Evolutionary conservation across 2,888 invertebrate species (phyloP).

Genomic region (Subacronicta megacephala): DNA sequence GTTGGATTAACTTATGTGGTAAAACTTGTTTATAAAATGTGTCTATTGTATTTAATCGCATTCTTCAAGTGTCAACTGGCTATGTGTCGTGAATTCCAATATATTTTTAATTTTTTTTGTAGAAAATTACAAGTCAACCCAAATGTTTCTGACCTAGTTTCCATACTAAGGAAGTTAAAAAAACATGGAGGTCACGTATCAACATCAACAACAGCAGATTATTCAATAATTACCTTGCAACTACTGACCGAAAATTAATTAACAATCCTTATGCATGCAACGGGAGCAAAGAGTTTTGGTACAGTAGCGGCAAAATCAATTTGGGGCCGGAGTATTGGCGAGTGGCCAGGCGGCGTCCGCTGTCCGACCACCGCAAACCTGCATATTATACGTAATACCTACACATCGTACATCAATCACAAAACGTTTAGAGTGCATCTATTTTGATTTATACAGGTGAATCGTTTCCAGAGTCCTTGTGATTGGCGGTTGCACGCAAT

Average conservation of each 20-base stretch:
- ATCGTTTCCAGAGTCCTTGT: constrained; percentile 54
- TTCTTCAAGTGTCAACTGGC: too few species aligned
- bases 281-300: constrained; percentile 77
- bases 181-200: constrained; percentile 2
- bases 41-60: constrained; percentile 4
- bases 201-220: constrained; percentile 25
- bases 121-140: too few species aligned
- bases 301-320: constrained; percentile 83
- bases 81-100: too few species aligned
- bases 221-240: constrained; percentile 35
- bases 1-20: constrained; percentile 1
- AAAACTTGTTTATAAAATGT: not conserved
- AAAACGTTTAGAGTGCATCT: constrained; percentile 63
- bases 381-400: constrained; percentile 68
- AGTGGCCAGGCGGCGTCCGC: constrained; percentile 72
- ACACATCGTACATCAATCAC: constrained; percentile 63
- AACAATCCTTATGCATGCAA: constrained; percentile 76
- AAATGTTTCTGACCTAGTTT: too few species aligned
- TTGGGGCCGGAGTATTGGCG: constrained; percentile 83
- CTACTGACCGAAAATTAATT: constrained; percentile 71
- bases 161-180: too few species aligned
- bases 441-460: constrained; percentile 62
- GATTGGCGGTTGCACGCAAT: constrained; percentile 46
- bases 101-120: too few species aligned
- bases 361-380: constrained; percentile 70